Conservation (phyloP, 1,140 invertebrate genomes). For the Capitella teleta region DNA sequence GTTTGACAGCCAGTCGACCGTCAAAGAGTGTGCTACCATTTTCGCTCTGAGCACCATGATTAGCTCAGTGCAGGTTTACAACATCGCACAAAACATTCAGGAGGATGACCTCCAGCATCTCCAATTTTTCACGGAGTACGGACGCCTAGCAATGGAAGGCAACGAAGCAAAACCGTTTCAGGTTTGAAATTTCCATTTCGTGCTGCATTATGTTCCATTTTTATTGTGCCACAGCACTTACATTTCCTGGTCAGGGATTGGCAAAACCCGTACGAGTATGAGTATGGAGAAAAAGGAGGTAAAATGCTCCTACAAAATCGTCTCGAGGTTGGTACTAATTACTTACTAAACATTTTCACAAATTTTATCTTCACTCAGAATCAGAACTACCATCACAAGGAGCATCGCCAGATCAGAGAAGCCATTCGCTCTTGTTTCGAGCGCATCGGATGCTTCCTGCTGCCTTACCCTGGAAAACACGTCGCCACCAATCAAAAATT, state of each 20-base stretch:
- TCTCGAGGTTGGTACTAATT: constrained; percentile 54
- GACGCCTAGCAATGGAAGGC: constrained; percentile 80
- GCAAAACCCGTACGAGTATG: constrained; percentile 94
- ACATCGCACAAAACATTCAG: constrained; percentile 88
- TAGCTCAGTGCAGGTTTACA: constrained; percentile 76
- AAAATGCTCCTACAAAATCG: constrained; percentile 71
- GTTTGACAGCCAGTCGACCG: constrained; percentile 92
- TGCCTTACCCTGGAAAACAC: constrained; percentile 94
- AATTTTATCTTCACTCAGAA: background rate
- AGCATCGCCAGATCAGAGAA: constrained; percentile 80
- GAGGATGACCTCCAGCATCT: constrained; percentile 93
- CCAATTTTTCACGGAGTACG: constrained; percentile 91
- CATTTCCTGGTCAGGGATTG: constrained; percentile 95
- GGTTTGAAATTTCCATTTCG: constrained; percentile 20
- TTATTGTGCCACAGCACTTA: constrained; percentile 53
- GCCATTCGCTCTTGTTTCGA: constrained; percentile 92
- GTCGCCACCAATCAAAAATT: constrained; percentile 94
- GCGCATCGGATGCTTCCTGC: constrained; percentile 88
- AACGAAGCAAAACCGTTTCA: constrained; percentile 75
- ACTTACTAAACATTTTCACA: background rate
- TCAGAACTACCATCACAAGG: constrained; percentile 68
- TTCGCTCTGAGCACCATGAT: constrained; percentile 92
- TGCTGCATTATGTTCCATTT: background rate
- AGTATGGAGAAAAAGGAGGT: constrained; percentile 84
- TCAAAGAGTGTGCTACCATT: constrained; percentile 89